phyloP scores from a whole-genome alignment of 2,113 vertebrate species.

The Guaruba guarouba region DNA sequence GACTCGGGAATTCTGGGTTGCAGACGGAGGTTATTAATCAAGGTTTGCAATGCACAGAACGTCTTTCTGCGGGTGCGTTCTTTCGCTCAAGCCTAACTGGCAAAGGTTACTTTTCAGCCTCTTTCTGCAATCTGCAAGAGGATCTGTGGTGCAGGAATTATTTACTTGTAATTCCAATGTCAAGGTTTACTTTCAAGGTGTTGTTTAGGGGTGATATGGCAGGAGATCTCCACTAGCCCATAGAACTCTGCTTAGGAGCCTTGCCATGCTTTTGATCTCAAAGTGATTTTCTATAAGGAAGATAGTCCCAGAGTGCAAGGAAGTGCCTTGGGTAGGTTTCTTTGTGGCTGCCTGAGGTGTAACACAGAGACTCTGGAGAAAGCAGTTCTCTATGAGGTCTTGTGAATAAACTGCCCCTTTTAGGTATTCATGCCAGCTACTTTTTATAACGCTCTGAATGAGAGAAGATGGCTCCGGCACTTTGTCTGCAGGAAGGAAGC shows the following conservation, averaged over 20 bases:
- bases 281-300: background rate
- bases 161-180: background rate
- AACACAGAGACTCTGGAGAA: slow-evolving; percentile 33
- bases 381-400: slow-evolving; percentile 24
- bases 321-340: background rate
- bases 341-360: background rate
- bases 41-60: background rate
- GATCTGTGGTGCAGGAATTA: background rate
- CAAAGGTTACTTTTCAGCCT: background rate
- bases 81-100: background rate
- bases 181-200: background rate
- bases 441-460: slow-evolving; percentile 60
- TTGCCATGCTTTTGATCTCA: background rate
- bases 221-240: background rate
- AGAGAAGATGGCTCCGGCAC: slow-evolving; percentile 60
- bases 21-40: background rate
- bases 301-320: background rate
- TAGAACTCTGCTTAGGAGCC: background rate
- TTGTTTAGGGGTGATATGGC: fast-evolving
- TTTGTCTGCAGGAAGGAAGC: slow-evolving; percentile 82
- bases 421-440: slow-evolving; percentile 69
- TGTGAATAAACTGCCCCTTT: slow-evolving; percentile 40
- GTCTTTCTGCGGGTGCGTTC: background rate
- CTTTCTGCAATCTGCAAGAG: background rate
- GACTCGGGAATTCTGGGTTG: background rate